phyloP scores from a whole-genome alignment of 2,797 vertebrate genomes.

The Prionace glauca region DNA sequence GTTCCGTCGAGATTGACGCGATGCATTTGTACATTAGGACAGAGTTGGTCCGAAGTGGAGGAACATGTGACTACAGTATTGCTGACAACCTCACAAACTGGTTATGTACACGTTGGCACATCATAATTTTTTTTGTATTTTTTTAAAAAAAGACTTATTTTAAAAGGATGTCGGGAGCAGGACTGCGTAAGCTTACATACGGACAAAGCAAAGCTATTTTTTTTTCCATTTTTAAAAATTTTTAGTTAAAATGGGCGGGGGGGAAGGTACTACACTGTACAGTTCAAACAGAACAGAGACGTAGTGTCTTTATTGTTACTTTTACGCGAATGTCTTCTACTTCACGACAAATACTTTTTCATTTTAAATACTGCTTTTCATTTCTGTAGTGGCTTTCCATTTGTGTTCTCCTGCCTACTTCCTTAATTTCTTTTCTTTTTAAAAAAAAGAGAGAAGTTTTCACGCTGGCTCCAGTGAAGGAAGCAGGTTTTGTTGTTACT shows the following conservation, averaged over 20 bases:
- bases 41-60: conserved; percentile 58
- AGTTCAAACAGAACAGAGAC: conserved; percentile 49
- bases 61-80: conserved; percentile 61
- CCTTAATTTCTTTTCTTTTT: conserved; percentile 43
- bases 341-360: conserved; percentile 55
- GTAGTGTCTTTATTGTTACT: conserved; percentile 52
- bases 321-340: conserved; percentile 49
- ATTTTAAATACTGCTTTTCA: conserved; percentile 57
- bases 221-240: not conserved
- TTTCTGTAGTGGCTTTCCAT: conserved; percentile 55
- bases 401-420: not conserved
- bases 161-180: conserved; percentile 61
- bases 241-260: conserved; percentile 25
- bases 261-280: conserved; percentile 50
- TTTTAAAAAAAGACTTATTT: conserved; percentile 42
- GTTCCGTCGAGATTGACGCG: conserved; percentile 45
- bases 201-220: conserved; percentile 56
- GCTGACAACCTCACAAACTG: conserved; percentile 62
- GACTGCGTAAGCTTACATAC: conserved; percentile 57
- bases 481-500: not conserved
- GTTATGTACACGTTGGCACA: conserved; percentile 68
- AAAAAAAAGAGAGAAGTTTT: not conserved
- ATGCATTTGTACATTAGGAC: conserved; percentile 49
- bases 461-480: not conserved
- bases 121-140: conserved; percentile 44